Conservation (phyloP, 2,113 vertebrate species). For the Scortum barcoo region DNA sequence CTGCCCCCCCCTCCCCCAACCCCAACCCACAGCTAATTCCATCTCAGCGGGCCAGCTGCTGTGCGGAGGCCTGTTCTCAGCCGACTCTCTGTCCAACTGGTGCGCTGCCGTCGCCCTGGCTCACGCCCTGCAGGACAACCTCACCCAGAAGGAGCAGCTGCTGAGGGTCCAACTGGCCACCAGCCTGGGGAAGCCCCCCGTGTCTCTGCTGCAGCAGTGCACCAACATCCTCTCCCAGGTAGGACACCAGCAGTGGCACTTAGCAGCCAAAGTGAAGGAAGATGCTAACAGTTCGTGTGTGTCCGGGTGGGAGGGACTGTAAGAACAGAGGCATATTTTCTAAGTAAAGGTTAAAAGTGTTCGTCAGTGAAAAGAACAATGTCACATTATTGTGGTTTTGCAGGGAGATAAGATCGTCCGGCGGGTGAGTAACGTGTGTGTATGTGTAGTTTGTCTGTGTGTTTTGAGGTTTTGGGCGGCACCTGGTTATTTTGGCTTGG, state of each 20-base stretch:
- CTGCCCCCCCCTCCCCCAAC: too few relatives aligned
- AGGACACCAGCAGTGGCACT: conserved; percentile 24
- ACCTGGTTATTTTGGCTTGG: conserved; percentile 79
- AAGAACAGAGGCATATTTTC: conserved; percentile 2
- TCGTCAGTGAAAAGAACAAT: conserved; percentile 74
- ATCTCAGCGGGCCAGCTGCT: conserved; percentile 96
- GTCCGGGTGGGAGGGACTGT: conserved; percentile 5
- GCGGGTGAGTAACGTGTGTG: conserved; percentile 91
- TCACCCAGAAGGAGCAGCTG: conserved; percentile 95
- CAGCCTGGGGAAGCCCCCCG: conserved; percentile 95
- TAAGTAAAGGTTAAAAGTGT: conserved; percentile 31
- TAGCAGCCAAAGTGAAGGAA: neutral
- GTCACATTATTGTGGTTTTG: conserved; percentile 89
- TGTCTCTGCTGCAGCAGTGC: conserved; percentile 97
- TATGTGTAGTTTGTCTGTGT: conserved; percentile 69
- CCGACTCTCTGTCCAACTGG: conserved; percentile 98
- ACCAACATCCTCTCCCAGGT: conserved; percentile 99
- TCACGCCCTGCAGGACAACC: conserved; percentile 95
- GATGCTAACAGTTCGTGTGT: neutral
- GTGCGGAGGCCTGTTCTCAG: conserved; percentile 96
- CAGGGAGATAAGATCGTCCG: conserved; percentile 99
- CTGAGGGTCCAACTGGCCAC: conserved; percentile 97
- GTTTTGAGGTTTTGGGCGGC: conserved; percentile 79
- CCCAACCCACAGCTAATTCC: conserved; percentile 95
- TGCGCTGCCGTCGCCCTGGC: conserved; percentile 96